Conservation (phyloP, 2,888 invertebrate genomes). For the Agrotis segetum region DNA sequence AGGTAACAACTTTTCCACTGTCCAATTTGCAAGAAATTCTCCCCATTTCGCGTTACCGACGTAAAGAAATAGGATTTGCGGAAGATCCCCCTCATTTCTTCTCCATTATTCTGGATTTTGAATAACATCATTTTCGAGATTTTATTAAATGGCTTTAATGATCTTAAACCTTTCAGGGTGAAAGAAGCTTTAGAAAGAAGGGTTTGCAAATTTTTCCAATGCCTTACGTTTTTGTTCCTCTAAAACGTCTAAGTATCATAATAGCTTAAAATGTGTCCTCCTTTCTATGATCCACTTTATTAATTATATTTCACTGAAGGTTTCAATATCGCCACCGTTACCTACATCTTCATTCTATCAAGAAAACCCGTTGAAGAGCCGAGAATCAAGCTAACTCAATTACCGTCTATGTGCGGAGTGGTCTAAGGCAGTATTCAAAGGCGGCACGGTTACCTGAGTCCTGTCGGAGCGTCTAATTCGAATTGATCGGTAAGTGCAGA, state of each 20-base stretch:
- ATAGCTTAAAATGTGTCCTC: too few relatives aligned
- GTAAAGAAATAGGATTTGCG: constrained; percentile 74
- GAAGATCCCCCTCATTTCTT: constrained; percentile 70
- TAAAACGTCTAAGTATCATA: neutral
- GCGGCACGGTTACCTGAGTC: constrained; percentile 59
- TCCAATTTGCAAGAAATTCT: constrained; percentile 79
- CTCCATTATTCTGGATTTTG: constrained; percentile 70
- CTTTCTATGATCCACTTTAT: neutral
- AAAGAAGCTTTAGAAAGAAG: constrained; percentile 40
- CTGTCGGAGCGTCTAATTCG: constrained; percentile 63
- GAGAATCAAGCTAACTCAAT: constrained; percentile 26
- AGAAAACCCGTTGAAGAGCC: constrained; percentile 2
- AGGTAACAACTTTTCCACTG: constrained; percentile 77
- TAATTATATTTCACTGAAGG: neutral
- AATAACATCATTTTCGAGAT: constrained; percentile 65
- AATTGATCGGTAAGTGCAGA: constrained; percentile 65
- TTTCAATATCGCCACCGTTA: neutral
- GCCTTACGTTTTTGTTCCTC: neutral
- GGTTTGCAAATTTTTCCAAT: too few relatives aligned
- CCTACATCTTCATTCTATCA: constrained; percentile 1
- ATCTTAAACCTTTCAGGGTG: constrained; percentile 58
- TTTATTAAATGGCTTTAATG: constrained; percentile 66
- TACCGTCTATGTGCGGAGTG: constrained; percentile 13
- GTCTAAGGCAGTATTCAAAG: constrained; percentile 60
- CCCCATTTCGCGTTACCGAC: constrained; percentile 69